phyloP scores from a whole-genome alignment of 2,797 vertebrate species.

The Coluber constrictor region DNA sequence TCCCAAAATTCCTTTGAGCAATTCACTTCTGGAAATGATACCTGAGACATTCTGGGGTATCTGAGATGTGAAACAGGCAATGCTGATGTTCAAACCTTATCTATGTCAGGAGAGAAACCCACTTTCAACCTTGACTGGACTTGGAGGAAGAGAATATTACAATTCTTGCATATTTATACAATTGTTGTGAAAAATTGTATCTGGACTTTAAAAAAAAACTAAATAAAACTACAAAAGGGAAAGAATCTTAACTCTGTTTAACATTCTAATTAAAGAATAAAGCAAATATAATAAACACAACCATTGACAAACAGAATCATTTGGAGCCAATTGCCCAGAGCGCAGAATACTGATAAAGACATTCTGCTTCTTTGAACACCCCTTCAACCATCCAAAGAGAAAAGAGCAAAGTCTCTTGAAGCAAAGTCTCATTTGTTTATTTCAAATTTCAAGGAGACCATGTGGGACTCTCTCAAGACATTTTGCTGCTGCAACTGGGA shows the following conservation, averaged over 20 bases:
- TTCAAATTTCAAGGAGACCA: neutral
- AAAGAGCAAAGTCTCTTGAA: neutral
- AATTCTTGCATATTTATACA: neutral
- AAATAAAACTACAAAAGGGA: neutral
- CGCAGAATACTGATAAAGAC: neutral
- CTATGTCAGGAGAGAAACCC: neutral
- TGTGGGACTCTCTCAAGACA: neutral
- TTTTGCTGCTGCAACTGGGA: neutral
- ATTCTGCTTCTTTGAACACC: neutral
- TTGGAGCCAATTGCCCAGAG: neutral
- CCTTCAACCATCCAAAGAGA: neutral
- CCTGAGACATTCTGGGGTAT: neutral
- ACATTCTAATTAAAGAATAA: neutral
- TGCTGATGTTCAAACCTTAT: neutral
- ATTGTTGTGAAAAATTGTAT: neutral
- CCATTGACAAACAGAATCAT: neutral
- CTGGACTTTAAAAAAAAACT: neutral
- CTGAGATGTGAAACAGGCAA: neutral
- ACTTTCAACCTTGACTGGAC: neutral
- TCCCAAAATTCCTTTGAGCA: constrained; percentile 11
- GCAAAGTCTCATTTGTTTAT: neutral
- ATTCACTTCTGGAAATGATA: neutral
- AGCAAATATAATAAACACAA: neutral
- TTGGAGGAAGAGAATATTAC: neutral
- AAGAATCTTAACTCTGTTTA: neutral